Percentiles rank a stretch among this genome's conserved stretches.
phyloP scores from a whole-genome alignment of 1,140 invertebrate genomes.

The Solen grandis region DNA sequence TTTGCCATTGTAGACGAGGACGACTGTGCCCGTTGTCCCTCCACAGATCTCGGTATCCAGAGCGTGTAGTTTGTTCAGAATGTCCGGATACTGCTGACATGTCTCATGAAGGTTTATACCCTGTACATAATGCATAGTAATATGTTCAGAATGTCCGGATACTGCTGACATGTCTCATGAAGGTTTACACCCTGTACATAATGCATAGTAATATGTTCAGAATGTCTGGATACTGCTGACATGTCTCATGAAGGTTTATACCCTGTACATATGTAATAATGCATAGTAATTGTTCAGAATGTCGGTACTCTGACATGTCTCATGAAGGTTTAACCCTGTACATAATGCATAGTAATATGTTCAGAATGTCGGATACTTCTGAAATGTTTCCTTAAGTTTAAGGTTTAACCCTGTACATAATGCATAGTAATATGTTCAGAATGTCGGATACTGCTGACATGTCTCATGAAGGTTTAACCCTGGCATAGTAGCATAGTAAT shows the following conservation, averaged over 20 bases:
- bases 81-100: slow-evolving; percentile 80
- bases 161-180: slow-evolving; percentile 81
- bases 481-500: too few relatives aligned
- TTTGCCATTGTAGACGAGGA: slow-evolving; percentile 87
- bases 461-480: slow-evolving; percentile 80
- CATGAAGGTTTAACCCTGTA: slow-evolving; percentile 80
- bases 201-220: slow-evolving; percentile 79
- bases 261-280: too few relatives aligned
- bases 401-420: slow-evolving; percentile 79
- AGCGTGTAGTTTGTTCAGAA: slow-evolving; percentile 78
- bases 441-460: slow-evolving; percentile 81
- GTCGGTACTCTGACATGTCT: slow-evolving; percentile 81
- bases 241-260: slow-evolving; percentile 80
- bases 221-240: slow-evolving; percentile 80
- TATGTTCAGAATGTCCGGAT: slow-evolving; percentile 80
- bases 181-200: slow-evolving; percentile 78
- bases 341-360: slow-evolving; percentile 68
- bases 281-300: slow-evolving; percentile 78
- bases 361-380: slow-evolving; percentile 81
- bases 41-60: slow-evolving; percentile 80
- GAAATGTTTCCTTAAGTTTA: slow-evolving; percentile 79
- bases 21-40: slow-evolving; percentile 90
- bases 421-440: slow-evolving; percentile 78
- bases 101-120: slow-evolving; percentile 80
- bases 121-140: slow-evolving; percentile 70